Evolutionary conservation across 2,113 vertebrate species (phyloP).

Genomic region (Pluvialis apricaria): DNA sequence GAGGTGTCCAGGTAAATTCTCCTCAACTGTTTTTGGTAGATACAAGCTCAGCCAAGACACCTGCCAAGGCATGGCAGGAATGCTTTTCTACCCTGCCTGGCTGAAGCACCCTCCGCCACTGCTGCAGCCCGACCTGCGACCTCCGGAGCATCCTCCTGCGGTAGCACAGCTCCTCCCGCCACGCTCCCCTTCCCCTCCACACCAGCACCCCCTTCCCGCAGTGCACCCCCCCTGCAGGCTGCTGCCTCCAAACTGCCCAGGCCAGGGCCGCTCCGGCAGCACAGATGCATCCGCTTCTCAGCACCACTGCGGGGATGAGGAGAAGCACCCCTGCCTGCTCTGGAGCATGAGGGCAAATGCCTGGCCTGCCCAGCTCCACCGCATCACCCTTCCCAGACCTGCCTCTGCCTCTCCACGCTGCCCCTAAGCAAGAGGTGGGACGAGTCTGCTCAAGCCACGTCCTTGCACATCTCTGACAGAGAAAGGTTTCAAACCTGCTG

Average conservation of each 20-base stretch:
- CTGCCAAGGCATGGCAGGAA: too few relatives aligned
- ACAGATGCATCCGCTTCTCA: too few relatives aligned
- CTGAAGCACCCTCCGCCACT: neutral
- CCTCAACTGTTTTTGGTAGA: neutral
- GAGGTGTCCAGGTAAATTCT: accelerated
- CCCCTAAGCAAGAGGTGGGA: too few relatives aligned
- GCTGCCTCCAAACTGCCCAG: accelerated
- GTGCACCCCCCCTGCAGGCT: neutral
- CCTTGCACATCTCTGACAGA: too few relatives aligned
- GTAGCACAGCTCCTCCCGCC: neutral
- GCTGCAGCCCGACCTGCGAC: neutral
- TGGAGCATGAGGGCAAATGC: accelerated
- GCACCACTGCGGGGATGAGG: accelerated
- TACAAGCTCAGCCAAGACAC: accelerated
- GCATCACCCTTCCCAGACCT: neutral
- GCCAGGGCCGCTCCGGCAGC: accelerated
- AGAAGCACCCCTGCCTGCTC: accelerated
- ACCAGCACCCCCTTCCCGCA: neutral
- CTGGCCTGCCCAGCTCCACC: neutral
- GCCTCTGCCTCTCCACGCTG: neutral
- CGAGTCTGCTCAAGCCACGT: accelerated
- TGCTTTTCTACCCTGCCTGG: too few relatives aligned
- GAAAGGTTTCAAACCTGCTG: neutral
- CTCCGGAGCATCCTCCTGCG: accelerated
- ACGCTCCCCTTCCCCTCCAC: accelerated